Percentiles rank a stretch among this genome's conserved stretches.
Conservation (phyloP, 1,140 invertebrate genomes). For the Drosophila eugracilis region DNA sequence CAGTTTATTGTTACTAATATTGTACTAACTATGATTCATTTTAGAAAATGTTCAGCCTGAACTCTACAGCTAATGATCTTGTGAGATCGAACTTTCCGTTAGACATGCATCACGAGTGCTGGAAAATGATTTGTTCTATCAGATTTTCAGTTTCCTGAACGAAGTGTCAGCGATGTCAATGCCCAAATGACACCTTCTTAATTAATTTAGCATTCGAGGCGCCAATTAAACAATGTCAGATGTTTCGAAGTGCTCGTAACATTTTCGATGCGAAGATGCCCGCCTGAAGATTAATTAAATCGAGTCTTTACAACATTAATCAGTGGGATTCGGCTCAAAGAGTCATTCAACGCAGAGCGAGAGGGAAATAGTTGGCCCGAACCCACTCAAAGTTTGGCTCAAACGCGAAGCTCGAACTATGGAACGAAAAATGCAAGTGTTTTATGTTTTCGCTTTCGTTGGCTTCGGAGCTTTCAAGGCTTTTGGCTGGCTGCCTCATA, state of each 20-base stretch:
- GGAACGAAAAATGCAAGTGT: slow-evolving; percentile 76
- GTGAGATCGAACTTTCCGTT: slow-evolving; percentile 36
- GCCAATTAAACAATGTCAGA: slow-evolving; percentile 66
- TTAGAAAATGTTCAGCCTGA: background rate
- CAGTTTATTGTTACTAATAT: no score
- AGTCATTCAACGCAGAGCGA: slow-evolving; percentile 63
- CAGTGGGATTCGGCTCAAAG: slow-evolving; percentile 56
- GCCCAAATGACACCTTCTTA: slow-evolving; percentile 62
- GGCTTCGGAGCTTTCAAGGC: slow-evolving; percentile 70
- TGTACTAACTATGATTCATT: no score
- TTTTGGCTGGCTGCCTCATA: no score
- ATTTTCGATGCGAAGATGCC: slow-evolving; percentile 53
- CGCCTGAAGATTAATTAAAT: slow-evolving; percentile 62
- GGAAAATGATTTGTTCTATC: slow-evolving; percentile 2
- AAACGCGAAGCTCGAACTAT: slow-evolving; percentile 35
- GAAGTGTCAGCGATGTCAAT: slow-evolving; percentile 64
- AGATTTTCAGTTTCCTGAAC: slow-evolving; percentile 48
- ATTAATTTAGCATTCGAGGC: slow-evolving; percentile 41
- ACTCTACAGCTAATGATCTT: slow-evolving; percentile 11
- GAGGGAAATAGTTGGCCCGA: background rate
- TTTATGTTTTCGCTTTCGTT: slow-evolving; percentile 73
- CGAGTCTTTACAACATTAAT: slow-evolving; percentile 74
- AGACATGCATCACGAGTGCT: slow-evolving; percentile 33
- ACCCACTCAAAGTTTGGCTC: slow-evolving; percentile 54
- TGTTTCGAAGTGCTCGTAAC: slow-evolving; percentile 33